Evolutionary conservation across 2,113 vertebrate species (phyloP).

Genomic region (Smithornis capensis): DNA sequence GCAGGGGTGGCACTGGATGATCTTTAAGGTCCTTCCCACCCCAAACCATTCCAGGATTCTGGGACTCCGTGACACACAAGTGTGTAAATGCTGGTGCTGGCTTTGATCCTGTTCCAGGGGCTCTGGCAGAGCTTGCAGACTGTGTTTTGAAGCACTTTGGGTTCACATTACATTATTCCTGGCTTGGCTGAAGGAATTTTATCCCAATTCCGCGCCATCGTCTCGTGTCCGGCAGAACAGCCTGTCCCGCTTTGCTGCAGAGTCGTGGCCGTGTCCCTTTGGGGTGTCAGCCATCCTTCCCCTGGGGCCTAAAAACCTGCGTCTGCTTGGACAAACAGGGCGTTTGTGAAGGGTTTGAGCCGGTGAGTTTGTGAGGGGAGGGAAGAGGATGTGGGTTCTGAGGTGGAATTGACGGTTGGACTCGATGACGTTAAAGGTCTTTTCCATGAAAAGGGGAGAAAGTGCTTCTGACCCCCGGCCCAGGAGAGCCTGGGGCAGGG

Average conservation of each 20-base stretch:
- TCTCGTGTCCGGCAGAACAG: background rate
- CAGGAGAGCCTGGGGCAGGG: background rate
- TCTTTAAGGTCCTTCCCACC: background rate
- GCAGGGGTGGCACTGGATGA: background rate
- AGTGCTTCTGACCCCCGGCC: background rate
- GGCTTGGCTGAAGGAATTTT: background rate
- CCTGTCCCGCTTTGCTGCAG: background rate
- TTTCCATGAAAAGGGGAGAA: background rate
- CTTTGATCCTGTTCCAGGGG: background rate
- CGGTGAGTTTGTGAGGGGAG: background rate
- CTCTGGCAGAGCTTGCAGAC: background rate
- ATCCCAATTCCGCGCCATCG: background rate
- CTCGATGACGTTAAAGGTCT: background rate
- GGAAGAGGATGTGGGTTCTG: background rate
- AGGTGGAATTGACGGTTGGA: background rate
- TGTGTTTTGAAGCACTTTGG: background rate
- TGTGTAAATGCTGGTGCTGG: background rate
- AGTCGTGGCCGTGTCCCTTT: rapidly evolving
- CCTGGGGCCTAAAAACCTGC: rapidly evolving
- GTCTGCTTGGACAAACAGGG: background rate
- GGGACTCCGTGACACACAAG: background rate
- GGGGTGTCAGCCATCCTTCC: background rate
- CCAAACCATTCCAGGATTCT: background rate
- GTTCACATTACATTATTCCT: background rate
- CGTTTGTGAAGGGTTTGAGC: background rate